Evolutionary conservation across 2,888 invertebrate genomes (phyloP).

Genomic region (Hirtodrosophila duncani): DNA sequence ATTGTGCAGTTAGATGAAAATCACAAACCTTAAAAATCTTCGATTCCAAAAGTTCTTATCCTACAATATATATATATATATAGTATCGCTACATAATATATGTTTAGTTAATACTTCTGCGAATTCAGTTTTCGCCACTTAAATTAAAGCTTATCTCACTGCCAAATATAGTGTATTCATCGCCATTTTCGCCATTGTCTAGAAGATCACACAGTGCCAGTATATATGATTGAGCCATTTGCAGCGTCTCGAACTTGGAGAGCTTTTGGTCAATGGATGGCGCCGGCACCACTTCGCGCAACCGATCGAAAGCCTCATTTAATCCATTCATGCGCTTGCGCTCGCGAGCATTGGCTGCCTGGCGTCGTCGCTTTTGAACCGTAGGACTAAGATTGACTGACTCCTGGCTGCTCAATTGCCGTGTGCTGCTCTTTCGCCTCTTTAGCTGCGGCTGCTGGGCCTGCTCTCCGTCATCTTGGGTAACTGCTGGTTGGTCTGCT

Average conservation of each 20-base stretch:
- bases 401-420: constrained; percentile 17
- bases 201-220: constrained; percentile 84
- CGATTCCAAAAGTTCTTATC: constrained; percentile 20
- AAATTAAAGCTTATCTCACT: constrained; percentile 42
- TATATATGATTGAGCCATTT: constrained; percentile 89
- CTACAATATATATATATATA: not conserved
- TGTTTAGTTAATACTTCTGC: not conserved
- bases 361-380: constrained; percentile 81
- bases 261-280: constrained; percentile 85
- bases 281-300: constrained; percentile 86
- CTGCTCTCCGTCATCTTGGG: not conserved
- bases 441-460: constrained; percentile 10
- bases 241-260: constrained; percentile 87
- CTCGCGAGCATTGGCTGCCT: constrained; percentile 87
- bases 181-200: constrained; percentile 57
- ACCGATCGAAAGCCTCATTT: constrained; percentile 86
- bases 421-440: constrained; percentile 17
- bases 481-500: constrained; percentile 1
- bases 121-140: constrained; percentile 4
- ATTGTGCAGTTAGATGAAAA: constrained; percentile 39
- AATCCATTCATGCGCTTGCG: constrained; percentile 87
- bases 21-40: constrained; percentile 57
- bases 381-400: constrained; percentile 78
- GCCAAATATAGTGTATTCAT: constrained; percentile 49
- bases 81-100: constrained; percentile 11